A percentile compares a stretch with the other conserved stretches of the same genome.
Evolutionary conservation across 1,140 invertebrate species (phyloP).

Genomic region (Monomorium pharaonis): DNA sequence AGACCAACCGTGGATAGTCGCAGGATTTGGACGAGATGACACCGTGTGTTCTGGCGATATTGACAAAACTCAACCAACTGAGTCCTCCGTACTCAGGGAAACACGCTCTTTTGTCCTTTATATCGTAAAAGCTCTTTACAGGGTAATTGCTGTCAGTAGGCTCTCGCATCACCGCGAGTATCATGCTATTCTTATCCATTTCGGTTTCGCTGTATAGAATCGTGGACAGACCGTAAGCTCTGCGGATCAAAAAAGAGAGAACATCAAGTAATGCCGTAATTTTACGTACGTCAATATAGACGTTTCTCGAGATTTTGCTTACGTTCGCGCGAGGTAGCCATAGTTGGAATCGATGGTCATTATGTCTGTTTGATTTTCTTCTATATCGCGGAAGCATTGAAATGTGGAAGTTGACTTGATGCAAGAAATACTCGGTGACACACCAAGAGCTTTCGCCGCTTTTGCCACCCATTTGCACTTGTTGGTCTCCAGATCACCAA

Average conservation of each 20-base stretch:
- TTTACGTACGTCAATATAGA: background rate
- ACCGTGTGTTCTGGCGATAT: conserved; percentile 81
- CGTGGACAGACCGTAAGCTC: conserved; percentile 85
- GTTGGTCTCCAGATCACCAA: conserved; percentile 83
- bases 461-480: conserved; percentile 88
- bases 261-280: background rate
- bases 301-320: conserved; percentile 72
- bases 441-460: conserved; percentile 85
- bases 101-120: conserved; percentile 87
- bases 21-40: conserved; percentile 84
- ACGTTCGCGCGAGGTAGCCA: conserved; percentile 90
- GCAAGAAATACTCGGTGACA: conserved; percentile 87
- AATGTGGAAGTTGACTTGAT: conserved; percentile 80
- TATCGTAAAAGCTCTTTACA: conserved; percentile 86
- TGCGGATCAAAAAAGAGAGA: conserved; percentile 74
- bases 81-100: conserved; percentile 88
- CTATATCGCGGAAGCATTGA: conserved; percentile 88
- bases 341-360: conserved; percentile 89
- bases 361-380: conserved; percentile 87
- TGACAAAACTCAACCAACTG: conserved; percentile 87
- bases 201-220: conserved; percentile 86
- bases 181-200: conserved; percentile 78
- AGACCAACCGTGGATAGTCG: conserved; percentile 86
- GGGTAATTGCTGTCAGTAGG: conserved; percentile 71
- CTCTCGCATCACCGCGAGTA: conserved; percentile 87